These are phyloP conservation scores for Syrmaticus mikado DNA, from an alignment of 2,113 vertebrate species.

Conservation along the genomic window DNA sequence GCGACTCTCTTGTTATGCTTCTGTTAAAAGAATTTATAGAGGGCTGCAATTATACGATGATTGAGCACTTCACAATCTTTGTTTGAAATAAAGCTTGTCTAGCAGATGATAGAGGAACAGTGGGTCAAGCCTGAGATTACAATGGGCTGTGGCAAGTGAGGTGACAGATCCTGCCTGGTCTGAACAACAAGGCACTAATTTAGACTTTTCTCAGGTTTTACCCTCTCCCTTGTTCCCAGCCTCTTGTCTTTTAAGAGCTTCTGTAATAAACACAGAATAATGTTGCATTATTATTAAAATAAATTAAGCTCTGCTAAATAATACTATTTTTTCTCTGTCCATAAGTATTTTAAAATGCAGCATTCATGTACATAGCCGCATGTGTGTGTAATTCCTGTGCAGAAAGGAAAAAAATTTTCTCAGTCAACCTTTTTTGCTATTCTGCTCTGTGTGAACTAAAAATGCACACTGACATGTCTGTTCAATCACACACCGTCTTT, in stretches of 20 bases:
- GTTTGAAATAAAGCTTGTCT: neutral
- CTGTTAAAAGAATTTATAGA: neutral
- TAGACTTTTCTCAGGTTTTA: neutral
- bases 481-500: neutral
- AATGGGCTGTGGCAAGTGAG: neutral
- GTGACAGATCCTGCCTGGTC: neutral
- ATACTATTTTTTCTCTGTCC: neutral
- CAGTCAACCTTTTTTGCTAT: neutral
- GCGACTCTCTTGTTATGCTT: neutral
- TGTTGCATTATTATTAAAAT: neutral
- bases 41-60: neutral
- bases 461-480: neutral
- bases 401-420: neutral
- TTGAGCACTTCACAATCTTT: neutral
- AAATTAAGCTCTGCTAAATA: neutral
- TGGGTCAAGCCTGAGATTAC: neutral
- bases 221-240: neutral
- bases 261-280: neutral
- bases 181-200: neutral
- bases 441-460: neutral
- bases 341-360: rapidly evolving
- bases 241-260: neutral
- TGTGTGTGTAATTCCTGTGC: rapidly evolving
- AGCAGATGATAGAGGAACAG: neutral
- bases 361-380: neutral